phyloP scores from a whole-genome alignment of 1,140 invertebrate species.

The Drosophila bifasciata region DNA sequence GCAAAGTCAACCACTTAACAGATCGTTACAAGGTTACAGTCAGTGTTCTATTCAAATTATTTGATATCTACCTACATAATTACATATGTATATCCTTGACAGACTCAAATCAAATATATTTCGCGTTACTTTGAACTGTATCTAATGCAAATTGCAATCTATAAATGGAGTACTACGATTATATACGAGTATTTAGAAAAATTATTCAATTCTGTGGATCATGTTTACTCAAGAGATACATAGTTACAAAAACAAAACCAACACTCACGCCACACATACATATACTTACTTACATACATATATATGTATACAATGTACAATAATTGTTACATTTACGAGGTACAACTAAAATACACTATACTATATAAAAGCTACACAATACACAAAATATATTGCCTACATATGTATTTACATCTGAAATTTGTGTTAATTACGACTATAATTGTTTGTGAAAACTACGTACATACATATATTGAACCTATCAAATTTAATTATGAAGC shows the following conservation, averaged over 20 bases:
- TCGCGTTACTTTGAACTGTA: conserved; percentile 67
- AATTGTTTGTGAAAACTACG: conserved; percentile 73
- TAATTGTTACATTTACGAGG: not conserved
- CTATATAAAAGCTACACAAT: conserved; percentile 51
- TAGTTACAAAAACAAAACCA: not conserved
- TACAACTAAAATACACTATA: conserved; percentile 43
- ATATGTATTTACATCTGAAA: conserved; percentile 56
- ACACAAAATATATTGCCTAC: too few species aligned
- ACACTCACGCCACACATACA: conserved; percentile 35
- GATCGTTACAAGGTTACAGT: conserved; percentile 27
- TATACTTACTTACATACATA: conserved; percentile 44
- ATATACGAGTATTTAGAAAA: conserved; percentile 20
- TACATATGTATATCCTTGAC: conserved; percentile 41
- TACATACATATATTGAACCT: conserved; percentile 44
- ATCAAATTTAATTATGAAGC: conserved; percentile 59
- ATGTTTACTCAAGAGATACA: conserved; percentile 11
- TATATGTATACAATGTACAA: conserved; percentile 34
- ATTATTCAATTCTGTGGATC: conserved; percentile 25
- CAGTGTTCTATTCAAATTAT: conserved; percentile 61
- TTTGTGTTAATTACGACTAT: conserved; percentile 79
- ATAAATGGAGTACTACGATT: conserved; percentile 15
- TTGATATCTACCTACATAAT: conserved; percentile 26
- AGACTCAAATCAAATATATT: conserved; percentile 64
- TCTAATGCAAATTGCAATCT: conserved; percentile 41
- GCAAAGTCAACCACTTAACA: conserved; percentile 5